These are phyloP conservation scores for Chelonus insularis DNA, from an alignment of 1,140 invertebrate genomes.

Conservation along the genomic window DNA sequence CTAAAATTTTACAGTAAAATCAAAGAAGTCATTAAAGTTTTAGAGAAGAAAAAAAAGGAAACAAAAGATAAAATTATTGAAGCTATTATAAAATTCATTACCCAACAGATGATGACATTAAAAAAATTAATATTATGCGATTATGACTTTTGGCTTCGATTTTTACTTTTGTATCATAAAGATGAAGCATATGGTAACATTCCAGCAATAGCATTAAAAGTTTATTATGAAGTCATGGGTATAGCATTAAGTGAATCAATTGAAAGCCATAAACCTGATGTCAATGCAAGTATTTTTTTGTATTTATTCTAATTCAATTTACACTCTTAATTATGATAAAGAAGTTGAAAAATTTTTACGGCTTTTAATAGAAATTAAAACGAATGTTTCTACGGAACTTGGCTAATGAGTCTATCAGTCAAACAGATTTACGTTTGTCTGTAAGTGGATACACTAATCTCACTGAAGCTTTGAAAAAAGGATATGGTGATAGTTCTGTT, in stretches of 20 bases:
- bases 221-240: constrained; percentile 46
- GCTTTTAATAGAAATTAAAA: constrained; percentile 38
- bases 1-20: constrained; percentile 29
- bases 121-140: constrained; percentile 38
- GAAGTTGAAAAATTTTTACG: background rate
- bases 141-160: constrained; percentile 44
- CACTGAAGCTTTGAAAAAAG: constrained; percentile 39
- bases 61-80: constrained; percentile 26
- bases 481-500: constrained; percentile 30
- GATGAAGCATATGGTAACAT: constrained; percentile 31
- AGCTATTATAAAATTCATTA: constrained; percentile 38
- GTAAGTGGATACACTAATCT: constrained; percentile 51
- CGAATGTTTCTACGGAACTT: constrained; percentile 30
- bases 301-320: constrained; percentile 26
- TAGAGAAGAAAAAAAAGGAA: background rate
- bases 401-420: constrained; percentile 8
- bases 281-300: constrained; percentile 42
- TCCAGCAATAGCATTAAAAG: constrained; percentile 39
- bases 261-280: constrained; percentile 10
- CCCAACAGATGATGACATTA: constrained; percentile 36
- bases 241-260: constrained; percentile 32
- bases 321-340: background rate
- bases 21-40: constrained; percentile 22
- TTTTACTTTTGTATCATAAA: constrained; percentile 29
- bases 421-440: constrained; percentile 30